A percentile compares a stretch with the other conserved stretches of the same genome.
Evolutionary conservation across 1,140 invertebrate genomes (phyloP).

Genomic region (Atta texana): DNA sequence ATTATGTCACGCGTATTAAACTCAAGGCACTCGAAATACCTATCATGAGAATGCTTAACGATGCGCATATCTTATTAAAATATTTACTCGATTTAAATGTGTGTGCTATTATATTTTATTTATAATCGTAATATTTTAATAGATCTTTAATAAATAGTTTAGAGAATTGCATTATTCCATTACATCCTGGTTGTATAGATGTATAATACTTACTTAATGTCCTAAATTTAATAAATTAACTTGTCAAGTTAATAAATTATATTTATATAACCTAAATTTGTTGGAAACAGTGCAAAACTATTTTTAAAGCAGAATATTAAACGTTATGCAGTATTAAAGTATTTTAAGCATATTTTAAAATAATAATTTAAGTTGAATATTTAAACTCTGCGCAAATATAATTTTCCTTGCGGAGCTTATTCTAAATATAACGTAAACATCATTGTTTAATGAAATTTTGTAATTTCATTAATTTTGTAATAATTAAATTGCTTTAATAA

Average conservation of each 20-base stretch:
- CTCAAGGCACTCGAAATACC: constrained; percentile 72
- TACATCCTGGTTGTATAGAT: too few relatives aligned
- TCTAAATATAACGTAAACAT: constrained; percentile 35
- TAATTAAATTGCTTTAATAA: constrained; percentile 55
- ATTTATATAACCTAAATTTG: neutral
- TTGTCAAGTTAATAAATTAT: neutral
- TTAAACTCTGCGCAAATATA: constrained; percentile 24
- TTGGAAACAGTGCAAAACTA: neutral
- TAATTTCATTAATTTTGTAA: constrained; percentile 31
- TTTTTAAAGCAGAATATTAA: neutral
- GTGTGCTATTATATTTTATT: constrained; percentile 28
- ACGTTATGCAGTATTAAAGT: neutral
- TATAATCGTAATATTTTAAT: constrained; percentile 10
- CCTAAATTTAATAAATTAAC: neutral
- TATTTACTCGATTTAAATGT: constrained; percentile 57
- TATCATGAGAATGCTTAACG: constrained; percentile 64
- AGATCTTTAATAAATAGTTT: neutral
- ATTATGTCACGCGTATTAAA: constrained; percentile 76
- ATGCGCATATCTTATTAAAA: constrained; percentile 67
- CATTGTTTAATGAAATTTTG: constrained; percentile 30
- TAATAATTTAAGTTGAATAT: neutral
- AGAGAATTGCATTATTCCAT: neutral
- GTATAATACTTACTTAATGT: neutral
- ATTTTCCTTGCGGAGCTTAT: neutral
- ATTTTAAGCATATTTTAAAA: neutral